phyloP scores from a whole-genome alignment of 2,888 invertebrate species.

The Atherix ibis region DNA sequence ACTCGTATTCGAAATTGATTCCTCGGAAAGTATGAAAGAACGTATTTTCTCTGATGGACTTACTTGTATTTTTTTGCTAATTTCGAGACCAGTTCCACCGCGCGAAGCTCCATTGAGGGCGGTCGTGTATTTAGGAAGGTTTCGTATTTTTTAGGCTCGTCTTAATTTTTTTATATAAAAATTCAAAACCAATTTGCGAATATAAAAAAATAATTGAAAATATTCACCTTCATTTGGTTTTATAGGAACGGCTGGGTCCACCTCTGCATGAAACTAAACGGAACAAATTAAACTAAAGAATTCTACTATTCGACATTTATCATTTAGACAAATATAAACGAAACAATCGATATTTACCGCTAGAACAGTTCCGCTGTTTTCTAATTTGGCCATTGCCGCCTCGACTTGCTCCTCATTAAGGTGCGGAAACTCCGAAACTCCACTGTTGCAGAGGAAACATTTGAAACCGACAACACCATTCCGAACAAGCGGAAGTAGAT shows the following conservation, averaged over 20 bases:
- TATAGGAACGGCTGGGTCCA: slow-evolving; percentile 32
- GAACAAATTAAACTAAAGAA: slow-evolving; percentile 4
- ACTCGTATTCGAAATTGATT: no score
- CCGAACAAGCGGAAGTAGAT: slow-evolving; percentile 39
- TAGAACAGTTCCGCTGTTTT: slow-evolving; percentile 42
- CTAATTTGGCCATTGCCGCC: slow-evolving; percentile 39
- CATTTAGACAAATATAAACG: no score
- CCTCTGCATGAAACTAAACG: slow-evolving; percentile 55
- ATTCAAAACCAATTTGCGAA: neutral
- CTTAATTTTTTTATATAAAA: slow-evolving; percentile 13
- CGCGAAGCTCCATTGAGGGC: slow-evolving; percentile 48
- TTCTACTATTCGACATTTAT: slow-evolving; percentile 1
- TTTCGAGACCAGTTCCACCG: slow-evolving; percentile 41
- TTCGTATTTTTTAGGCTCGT: slow-evolving; percentile 41
- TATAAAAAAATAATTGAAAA: neutral
- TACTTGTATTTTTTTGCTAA: slow-evolving; percentile 42
- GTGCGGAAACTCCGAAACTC: slow-evolving; percentile 51
- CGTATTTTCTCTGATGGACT: no score
- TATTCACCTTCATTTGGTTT: slow-evolving; percentile 13
- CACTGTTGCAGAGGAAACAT: slow-evolving; percentile 52
- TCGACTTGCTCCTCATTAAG: slow-evolving; percentile 41
- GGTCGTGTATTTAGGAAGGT: slow-evolving; percentile 50
- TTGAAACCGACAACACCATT: slow-evolving; percentile 60
- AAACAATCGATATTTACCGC: slow-evolving; percentile 42
- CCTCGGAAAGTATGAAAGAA: no score